Conservation (phyloP, 2,113 vertebrate genomes). For the Eulemur macaco region DNA sequence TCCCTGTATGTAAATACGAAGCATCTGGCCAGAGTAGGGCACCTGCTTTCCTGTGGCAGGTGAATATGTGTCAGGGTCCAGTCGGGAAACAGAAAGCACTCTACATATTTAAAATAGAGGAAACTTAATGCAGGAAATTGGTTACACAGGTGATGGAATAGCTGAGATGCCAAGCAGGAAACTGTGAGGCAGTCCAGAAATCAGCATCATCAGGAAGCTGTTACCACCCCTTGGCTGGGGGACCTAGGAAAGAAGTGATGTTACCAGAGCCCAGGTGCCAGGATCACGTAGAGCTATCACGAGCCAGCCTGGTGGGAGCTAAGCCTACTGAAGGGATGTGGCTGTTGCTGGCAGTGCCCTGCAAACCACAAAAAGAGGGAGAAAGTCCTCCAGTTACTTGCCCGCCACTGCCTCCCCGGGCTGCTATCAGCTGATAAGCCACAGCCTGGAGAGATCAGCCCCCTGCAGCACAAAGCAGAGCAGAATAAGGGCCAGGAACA, state of each 20-base stretch:
- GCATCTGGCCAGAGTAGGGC: not conserved
- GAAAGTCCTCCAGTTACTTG: not conserved
- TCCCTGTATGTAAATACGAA: not conserved
- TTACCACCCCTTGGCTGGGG: not conserved
- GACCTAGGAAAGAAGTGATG: not conserved
- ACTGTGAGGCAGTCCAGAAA: not conserved
- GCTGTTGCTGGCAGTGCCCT: not conserved
- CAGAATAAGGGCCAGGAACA: not conserved
- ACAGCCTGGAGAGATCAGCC: not conserved
- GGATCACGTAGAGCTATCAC: not conserved
- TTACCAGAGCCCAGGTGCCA: not conserved
- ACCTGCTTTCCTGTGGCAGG: constrained; percentile 3
- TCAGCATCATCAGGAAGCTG: not conserved
- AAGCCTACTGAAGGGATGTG: not conserved
- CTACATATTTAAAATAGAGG: constrained; percentile 1
- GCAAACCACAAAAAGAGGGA: not conserved
- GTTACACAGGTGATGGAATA: not conserved
- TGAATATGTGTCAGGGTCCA: constrained; percentile 5
- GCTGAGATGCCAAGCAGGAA: not conserved
- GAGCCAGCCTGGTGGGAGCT: not conserved
- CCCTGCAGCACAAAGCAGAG: not conserved
- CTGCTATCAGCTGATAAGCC: not conserved
- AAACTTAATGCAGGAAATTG: not conserved
- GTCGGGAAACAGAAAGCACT: constrained; percentile 33
- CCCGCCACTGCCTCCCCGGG: not conserved